A percentile compares a stretch with the other conserved stretches of the same genome.
phyloP scores from a whole-genome alignment of 2,797 vertebrate genomes.

The Muscicapa comitata region DNA sequence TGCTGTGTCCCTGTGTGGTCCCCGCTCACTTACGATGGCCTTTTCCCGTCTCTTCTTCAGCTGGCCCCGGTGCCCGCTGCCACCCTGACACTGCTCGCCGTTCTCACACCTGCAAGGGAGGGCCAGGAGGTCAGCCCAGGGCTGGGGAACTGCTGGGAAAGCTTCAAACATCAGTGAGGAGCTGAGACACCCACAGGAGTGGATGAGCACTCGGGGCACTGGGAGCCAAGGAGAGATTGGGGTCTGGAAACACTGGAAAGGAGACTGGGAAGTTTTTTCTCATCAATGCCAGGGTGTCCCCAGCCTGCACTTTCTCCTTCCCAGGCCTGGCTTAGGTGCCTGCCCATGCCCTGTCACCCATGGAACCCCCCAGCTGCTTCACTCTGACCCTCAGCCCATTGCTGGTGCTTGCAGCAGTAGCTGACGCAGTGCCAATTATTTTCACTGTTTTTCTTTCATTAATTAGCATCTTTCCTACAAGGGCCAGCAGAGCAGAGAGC shows the following conservation, averaged over 20 bases:
- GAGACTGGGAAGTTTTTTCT: not conserved
- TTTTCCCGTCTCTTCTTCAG: conserved; percentile 76
- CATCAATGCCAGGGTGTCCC: not conserved
- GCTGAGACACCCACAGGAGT: not conserved
- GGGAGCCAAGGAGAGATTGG: not conserved
- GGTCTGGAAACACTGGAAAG: not conserved
- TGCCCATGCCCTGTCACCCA: not conserved
- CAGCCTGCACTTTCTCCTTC: rapidly evolving
- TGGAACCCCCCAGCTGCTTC: not conserved
- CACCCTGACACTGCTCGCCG: conserved; percentile 62
- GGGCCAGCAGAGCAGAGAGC: not conserved
- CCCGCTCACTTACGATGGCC: conserved; percentile 77
- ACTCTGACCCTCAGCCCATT: rapidly evolving
- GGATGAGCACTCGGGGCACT: not conserved
- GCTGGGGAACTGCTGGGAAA: not conserved
- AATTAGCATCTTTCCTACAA: not conserved
- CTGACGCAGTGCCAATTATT: not conserved
- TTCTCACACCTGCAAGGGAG: conserved; percentile 73
- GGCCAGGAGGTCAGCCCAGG: conserved; percentile 1
- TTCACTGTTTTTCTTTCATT: not conserved
- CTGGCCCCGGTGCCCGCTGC: conserved; percentile 64
- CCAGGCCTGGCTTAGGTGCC: rapidly evolving
- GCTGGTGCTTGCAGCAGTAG: not conserved
- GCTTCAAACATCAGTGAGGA: not conserved
- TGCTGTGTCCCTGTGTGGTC: not conserved